Percentiles rank a stretch among this genome's conserved stretches.
Evolutionary conservation across 1,140 invertebrate genomes (phyloP).

Genomic region (Dendroctonus valens): DNA sequence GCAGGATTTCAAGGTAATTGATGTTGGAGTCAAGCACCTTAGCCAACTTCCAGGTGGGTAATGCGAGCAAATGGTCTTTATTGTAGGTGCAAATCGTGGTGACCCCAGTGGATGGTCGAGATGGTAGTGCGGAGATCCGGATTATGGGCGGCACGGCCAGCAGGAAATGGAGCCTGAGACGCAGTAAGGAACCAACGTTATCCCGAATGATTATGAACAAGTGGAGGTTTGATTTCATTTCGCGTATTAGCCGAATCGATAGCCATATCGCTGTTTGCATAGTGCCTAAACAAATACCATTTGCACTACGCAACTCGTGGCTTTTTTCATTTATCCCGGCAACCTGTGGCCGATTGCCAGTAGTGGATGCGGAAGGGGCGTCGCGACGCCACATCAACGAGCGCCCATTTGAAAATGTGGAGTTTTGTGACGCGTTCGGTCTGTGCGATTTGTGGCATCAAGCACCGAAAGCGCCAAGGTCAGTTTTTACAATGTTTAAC

Average conservation of each 20-base stretch:
- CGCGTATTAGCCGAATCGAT: slow-evolving; percentile 1
- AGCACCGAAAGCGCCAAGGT: slow-evolving; percentile 8
- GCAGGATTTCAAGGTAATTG: no score
- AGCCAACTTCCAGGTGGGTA: no score
- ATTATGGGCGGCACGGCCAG: slow-evolving; percentile 42
- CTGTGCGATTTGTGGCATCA: slow-evolving; percentile 15
- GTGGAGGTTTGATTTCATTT: neutral
- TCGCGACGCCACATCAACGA: slow-evolving; percentile 3
- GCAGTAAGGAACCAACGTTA: slow-evolving; percentile 11
- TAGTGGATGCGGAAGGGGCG: neutral
- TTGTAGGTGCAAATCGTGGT: slow-evolving; percentile 44
- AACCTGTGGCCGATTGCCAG: slow-evolving; percentile 3
- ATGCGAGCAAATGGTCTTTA: neutral
- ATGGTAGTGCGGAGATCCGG: slow-evolving; percentile 43
- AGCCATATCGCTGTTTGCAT: neutral
- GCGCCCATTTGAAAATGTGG: slow-evolving; percentile 23
- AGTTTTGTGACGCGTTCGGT: slow-evolving; percentile 18
- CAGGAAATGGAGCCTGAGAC: slow-evolving; percentile 1
- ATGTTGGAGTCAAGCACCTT: no score
- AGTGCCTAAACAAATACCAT: slow-evolving; percentile 5
- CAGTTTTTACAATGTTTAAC: neutral
- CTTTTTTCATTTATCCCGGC: slow-evolving; percentile 1
- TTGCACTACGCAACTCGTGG: slow-evolving; percentile 16
- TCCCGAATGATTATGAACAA: neutral
- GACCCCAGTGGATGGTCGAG: slow-evolving; percentile 36